Evolutionary conservation across 1,140 invertebrate genomes (phyloP), one percentile per base, ranked within the genome.

Genomic region (Saccostrea glomerata): DNA sequence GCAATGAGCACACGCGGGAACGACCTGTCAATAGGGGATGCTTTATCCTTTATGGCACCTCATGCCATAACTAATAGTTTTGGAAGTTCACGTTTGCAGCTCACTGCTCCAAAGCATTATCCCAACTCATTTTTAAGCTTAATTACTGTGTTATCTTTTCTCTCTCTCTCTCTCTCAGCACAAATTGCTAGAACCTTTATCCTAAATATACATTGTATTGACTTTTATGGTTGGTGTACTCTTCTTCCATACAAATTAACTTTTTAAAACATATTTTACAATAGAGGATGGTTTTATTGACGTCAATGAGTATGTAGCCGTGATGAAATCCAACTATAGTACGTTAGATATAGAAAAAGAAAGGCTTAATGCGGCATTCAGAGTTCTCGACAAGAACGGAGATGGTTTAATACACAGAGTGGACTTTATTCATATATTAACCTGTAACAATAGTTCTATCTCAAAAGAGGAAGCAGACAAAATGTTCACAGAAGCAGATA

Each of bases 281-380:
- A 7, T 23, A 89, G 88, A 84, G n/a, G 88, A 89, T 70, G 88
- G 88, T 13, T 89, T 87, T n/a, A 89, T 89, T 54, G 63, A 87
- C 63, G 86, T 89, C 25, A 40, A 89, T 9, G 88, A 89, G 17
- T 89, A 89, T 40, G 70, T 87, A n/a, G 55, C 84, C 9, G 84
- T 89, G 63, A 89, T 89, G 88, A 87, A 54, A 55, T 20, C 55
- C 0, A 89, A 89, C n/a, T 89, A 87, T 60, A 86, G 73, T 0
- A 84, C 60, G 40, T 77, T 89, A 84, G 86, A 89, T 36, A 84
- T 89, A 20, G 88, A 89, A 77, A 82, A 82, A 15, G 88, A 89
- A 17, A 12, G 88, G 47, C 82, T 89, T 47, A 84, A 84, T 20
- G 86, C 88, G 5, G 88, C 88, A 17, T 89, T 89, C 40, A 20